Evolutionary conservation across 2,797 vertebrate genomes (phyloP).

Genomic region (Propithecus deckenii): DNA sequence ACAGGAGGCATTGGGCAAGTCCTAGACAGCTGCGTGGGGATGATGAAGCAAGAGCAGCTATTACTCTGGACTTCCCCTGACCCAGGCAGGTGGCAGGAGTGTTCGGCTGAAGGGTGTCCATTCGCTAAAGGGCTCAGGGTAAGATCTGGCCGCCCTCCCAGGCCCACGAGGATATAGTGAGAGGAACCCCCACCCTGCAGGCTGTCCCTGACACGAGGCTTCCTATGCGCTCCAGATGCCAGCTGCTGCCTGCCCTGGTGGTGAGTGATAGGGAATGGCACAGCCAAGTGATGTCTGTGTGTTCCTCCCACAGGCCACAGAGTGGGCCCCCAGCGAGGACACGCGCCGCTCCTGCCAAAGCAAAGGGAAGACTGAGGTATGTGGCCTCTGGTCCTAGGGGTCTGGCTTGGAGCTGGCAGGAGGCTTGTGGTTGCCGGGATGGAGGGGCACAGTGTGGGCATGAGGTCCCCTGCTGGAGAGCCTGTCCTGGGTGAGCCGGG

Average conservation of each 20-base stretch:
- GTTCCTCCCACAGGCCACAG: constrained; percentile 92
- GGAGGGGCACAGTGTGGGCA: neutral
- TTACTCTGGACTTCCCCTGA: neutral
- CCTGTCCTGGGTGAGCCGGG: neutral
- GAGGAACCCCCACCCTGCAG: neutral
- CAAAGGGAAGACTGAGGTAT: constrained; percentile 98
- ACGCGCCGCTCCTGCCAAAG: constrained; percentile 98
- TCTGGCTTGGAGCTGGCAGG: neutral
- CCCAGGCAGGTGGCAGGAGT: neutral
- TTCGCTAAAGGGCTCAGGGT: neutral
- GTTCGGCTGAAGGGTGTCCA: neutral
- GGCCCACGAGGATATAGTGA: neutral
- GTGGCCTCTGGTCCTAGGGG: neutral
- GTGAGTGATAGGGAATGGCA: neutral
- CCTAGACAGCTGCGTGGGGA: neutral
- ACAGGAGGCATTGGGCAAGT: neutral
- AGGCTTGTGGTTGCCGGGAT: neutral
- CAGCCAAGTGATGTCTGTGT: constrained; percentile 34
- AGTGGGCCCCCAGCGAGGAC: constrained; percentile 97
- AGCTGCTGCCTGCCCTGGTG: neutral
- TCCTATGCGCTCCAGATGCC: neutral
- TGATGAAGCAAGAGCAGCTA: neutral
- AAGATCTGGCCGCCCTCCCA: neutral
- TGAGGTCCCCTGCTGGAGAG: neutral
- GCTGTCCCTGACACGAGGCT: neutral